Evolutionary conservation across 1,140 invertebrate genomes (phyloP).

Genomic region (Chironomus tepperi): DNA sequence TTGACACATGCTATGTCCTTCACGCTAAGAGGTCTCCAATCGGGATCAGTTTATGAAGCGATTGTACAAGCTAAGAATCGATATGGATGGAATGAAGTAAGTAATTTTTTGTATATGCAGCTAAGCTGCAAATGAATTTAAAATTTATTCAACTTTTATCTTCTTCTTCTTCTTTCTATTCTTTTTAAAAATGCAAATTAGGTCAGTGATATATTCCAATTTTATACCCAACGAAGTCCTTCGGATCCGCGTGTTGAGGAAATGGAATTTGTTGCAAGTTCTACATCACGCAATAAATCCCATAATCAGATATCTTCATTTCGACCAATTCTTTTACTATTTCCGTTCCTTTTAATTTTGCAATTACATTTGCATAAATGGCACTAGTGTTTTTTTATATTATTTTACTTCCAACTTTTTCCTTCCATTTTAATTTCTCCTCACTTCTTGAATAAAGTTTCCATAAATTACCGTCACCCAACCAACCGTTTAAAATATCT

Average conservation of each 20-base stretch:
- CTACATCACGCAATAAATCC: conserved; percentile 33
- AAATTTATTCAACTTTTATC: conserved; percentile 17
- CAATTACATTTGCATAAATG: conserved; percentile 20
- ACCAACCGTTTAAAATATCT: neutral
- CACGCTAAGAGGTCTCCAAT: conserved; percentile 47
- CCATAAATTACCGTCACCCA: neutral
- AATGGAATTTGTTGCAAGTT: conserved; percentile 39
- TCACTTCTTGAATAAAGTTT: neutral
- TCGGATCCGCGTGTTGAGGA: conserved; percentile 37
- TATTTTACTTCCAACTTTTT: neutral
- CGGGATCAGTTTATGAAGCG: conserved; percentile 56
- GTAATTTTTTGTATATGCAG: conserved; percentile 29
- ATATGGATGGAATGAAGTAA: conserved; percentile 61
- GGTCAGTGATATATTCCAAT: conserved; percentile 56
- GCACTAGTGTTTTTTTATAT: conserved; percentile 14
- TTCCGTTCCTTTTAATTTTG: conserved; percentile 22
- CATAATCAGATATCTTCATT: conserved; percentile 21
- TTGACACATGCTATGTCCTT: conserved; percentile 47
- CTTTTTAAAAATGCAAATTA: conserved; percentile 29
- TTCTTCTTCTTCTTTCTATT: neutral
- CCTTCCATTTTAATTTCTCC: neutral
- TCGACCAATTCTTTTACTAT: conserved; percentile 20
- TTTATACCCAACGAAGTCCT: conserved; percentile 43
- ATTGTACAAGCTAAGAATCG: conserved; percentile 61
- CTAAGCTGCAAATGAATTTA: conserved; percentile 27